These are phyloP conservation scores for Drosophila setosimentum DNA, from an alignment of 2,888 invertebrate genomes.

Conservation along the genomic window DNA sequence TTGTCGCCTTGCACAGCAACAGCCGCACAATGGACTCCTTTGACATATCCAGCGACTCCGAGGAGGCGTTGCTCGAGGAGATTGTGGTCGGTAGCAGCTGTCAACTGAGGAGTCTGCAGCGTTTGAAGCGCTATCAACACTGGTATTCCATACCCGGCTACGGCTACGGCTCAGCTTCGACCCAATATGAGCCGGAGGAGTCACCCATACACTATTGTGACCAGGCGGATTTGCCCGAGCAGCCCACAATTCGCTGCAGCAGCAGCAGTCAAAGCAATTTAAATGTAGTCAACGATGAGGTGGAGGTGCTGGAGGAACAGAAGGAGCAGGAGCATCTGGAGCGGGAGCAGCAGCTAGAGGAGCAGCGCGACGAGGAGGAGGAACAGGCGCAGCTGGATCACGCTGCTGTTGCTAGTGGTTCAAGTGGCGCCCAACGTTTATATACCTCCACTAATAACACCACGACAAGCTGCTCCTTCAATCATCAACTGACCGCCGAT, in stretches of 20 bases:
- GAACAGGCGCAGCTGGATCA: conserved; percentile 23
- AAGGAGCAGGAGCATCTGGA: conserved; percentile 9
- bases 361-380: conserved; percentile 10
- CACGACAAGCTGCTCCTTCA: conserved; percentile 66
- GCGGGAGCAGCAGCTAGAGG: conserved; percentile 15
- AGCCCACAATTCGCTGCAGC: conserved; percentile 66
- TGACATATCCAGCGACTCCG: conserved; percentile 85
- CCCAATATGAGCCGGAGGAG: conserved; percentile 80
- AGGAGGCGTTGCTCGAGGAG: conserved; percentile 85
- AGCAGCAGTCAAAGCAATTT: conserved; percentile 76
- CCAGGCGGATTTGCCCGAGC: conserved; percentile 83
- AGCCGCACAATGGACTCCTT: conserved; percentile 85
- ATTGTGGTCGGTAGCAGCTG: conserved; percentile 82
- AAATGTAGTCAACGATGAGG: conserved; percentile 57
- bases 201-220: conserved; percentile 85
- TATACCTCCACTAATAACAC: conserved; percentile 35
- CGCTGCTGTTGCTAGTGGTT: conserved; percentile 68
- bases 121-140: conserved; percentile 61
- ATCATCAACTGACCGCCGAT: conserved; percentile 84
- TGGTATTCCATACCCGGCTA: conserved; percentile 56
- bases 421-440: conserved; percentile 47
- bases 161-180: conserved; percentile 29
- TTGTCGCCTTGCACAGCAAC: conserved; percentile 68
- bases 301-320: conserved; percentile 23
- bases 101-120: conserved; percentile 57